Evolutionary conservation across 2,113 vertebrate genomes (phyloP), one percentile per base, ranked within the genome.

Genomic region (Scalopus aquaticus): DNA sequence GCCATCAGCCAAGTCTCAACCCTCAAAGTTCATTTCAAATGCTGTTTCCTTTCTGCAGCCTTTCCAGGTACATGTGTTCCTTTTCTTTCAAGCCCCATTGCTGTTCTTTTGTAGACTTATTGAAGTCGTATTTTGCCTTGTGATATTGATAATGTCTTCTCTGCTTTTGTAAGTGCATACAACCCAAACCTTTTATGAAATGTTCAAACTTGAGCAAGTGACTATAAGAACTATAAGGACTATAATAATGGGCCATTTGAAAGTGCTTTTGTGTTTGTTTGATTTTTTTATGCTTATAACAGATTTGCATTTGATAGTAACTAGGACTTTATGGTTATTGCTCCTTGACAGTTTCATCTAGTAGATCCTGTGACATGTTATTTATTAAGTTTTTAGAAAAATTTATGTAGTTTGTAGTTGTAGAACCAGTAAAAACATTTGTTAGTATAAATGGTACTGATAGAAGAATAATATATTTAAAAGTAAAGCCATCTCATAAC

Each of bases 161-260:
- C 35, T 9, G 6, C 58, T 86, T 94, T 51, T 93, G 11, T 77
- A 95, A 92, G 24, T 42, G 74, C 44, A 74, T 49, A 42, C 12
- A 73, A 76, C 32, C 9, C 5, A 78, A 91, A 26, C 37, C n/a
- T 80, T 94, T 94, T 90, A 95, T 93, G 88, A 72, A 94, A 46
- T 95, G 30, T 62, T 92, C 51, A 90, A 32, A 76, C 95, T 94
- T 96, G 84, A 56, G 6, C 72, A 76, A 51, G 28, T 92, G 54
- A n/a, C n/a, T n/a, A n/a, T n/a, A n/a, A 96, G 42, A 56, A 28
- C 64, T 83, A n/a, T n/a, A 78, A 91, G 26, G 77, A 76, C 56
- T 73, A 4, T 94, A 62, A 58, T 70, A 78, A 88, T 44, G 80
- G 67, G 24, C 54, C 39, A 88, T 96, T 95, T 90, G 93, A 95